Evolutionary conservation across 1,140 invertebrate genomes (phyloP), one percentile per base, ranked within the genome.

Genomic region (Arion vulgaris): DNA sequence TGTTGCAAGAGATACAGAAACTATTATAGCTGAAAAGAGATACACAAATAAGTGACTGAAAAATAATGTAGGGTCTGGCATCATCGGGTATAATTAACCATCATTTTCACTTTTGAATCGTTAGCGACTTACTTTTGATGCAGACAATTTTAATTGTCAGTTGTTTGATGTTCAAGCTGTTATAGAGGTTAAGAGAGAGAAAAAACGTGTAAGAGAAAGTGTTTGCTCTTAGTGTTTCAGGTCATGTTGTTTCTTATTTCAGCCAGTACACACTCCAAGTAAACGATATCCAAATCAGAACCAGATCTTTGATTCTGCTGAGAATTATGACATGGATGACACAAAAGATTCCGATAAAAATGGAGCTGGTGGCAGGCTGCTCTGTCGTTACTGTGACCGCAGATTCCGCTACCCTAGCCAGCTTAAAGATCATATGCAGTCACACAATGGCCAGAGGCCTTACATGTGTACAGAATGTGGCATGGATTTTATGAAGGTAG

Each of bases 401-500:
- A 92, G 93, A 1, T 95, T 95, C 87, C 93, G 93, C 75, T 94
- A 94, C 83, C 92, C 92, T 77, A 93, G 93, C 87, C 93, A 94
- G 51, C 87, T 94, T 28, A 91, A 92, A 72, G 93, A 93, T 82
- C 94, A 94, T 84, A 91, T 93, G 82, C 87, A 93, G 51, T 92
- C 91, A 80, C 94, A 95, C 83, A 91, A 93, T 49, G 92, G 91
- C 62, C 91, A 91, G 53, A 93, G 93, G 77, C 93, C 93, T 41
- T 94, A 93, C 85, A 93, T 93, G 41, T 95, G 94, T 88, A 92
- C 91, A 9, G 92, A 94, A 83, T 94, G 94, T 92, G 93, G 94
- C 23, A 91, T 91, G 90, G 89, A 91, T 77, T 92, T 92, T 74
- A 89, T 91, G 87, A 92, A 92, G 89, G 91, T 91, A n/a, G n/a